Base-by-base conservation (phyloP, 1,140 invertebrate species). In the Cecropterus lyciades region DNA sequence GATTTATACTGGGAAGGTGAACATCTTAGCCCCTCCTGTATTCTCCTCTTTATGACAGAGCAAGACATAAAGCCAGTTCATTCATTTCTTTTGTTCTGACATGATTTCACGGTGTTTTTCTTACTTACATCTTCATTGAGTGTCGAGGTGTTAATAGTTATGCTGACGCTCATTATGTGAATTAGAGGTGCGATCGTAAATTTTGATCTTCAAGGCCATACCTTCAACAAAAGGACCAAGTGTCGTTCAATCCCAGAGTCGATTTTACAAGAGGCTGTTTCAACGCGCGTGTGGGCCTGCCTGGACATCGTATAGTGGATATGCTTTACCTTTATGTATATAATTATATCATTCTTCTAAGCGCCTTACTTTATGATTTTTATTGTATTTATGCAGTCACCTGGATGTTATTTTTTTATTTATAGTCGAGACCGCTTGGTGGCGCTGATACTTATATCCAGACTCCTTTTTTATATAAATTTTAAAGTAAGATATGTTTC, bases 201-300 rank as follows among this genome's bases (percentile, higher is more conserved):
- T 89, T 85, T 86, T 78, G 78, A 73, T 69, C 74, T 69, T 77
- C 87, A 87, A 88, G 87, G 87, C 82, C 86, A 81, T 52, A 45
- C 40, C 67, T 56, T 67, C 46, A 79, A 90, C 86, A 91, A 91
- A 89, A 82, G 88, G 68, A 77, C 82, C 79, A 84, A 83, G 80
- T 77, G 79, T 80, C 79, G 77, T 81, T 80, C 75, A 79, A 83
- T 75, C 78, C 79, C 76, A 83, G 82, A 89, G 85, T 88, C 86
- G 85, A 84, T 85, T 84, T 86, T 89, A 91, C 85, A 91, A 89
- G 89, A 90, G 86, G 82, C 73, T 78, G 79, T 78, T 70, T 77
- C 73, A 63, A 74, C 83, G 69, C 85, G 88, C 87, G 89, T 91
- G 87, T 91, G 89, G 89, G 80, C 89, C 69, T 60, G 37, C n/a